These are phyloP conservation scores for Hucho hucho DNA, from an alignment of 2,113 vertebrate genomes.

Conservation along the genomic window DNA sequence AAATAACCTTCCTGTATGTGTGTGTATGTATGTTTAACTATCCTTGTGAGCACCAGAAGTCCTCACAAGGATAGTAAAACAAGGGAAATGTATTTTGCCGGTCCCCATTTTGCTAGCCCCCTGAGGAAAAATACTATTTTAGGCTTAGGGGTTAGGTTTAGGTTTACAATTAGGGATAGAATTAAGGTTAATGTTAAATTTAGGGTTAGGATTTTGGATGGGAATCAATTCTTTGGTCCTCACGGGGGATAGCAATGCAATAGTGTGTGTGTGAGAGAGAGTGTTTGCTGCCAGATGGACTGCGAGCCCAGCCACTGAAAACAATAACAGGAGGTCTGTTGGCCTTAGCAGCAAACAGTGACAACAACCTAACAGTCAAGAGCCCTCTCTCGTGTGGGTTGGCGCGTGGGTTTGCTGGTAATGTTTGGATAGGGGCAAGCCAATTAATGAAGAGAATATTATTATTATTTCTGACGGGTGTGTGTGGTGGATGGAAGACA, in stretches of 20 bases:
- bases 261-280: slow-evolving; percentile 11
- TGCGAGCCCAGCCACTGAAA: slow-evolving; percentile 55
- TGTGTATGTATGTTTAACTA: slow-evolving; percentile 23
- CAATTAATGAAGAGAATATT: background rate
- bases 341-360: slow-evolving; percentile 50
- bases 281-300: slow-evolving; percentile 25
- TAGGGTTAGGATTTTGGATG: too few species aligned
- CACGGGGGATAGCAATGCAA: too few species aligned
- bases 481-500: background rate
- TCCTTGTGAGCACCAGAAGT: background rate
- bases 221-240: too few species aligned
- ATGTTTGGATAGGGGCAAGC: background rate
- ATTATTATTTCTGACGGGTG: background rate
- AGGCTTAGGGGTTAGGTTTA: too few species aligned
- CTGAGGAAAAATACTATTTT: background rate
- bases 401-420: background rate
- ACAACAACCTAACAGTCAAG: slow-evolving; percentile 39
- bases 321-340: slow-evolving; percentile 67
- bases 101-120: too few species aligned
- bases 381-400: slow-evolving; percentile 9
- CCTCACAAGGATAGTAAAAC: too few species aligned
- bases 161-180: too few species aligned
- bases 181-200: too few species aligned
- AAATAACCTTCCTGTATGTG: slow-evolving; percentile 58
- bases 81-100: too few species aligned